Conservation (phyloP, 1,140 invertebrate species). For the Meteorus sp. region DNA sequence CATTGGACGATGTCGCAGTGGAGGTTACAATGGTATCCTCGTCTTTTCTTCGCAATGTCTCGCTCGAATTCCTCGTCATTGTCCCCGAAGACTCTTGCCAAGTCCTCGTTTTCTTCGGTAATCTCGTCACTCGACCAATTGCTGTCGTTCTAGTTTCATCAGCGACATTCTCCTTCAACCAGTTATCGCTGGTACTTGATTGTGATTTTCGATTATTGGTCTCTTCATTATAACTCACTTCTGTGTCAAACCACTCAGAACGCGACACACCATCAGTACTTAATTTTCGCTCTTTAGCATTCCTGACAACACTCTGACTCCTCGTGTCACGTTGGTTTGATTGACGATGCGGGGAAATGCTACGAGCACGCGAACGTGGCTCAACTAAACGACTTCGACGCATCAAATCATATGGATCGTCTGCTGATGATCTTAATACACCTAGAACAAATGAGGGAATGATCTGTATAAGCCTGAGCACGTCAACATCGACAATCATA, state of each 20-base stretch:
- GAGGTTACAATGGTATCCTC: slow-evolving; percentile 14
- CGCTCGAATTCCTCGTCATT: slow-evolving; percentile 14
- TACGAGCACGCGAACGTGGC: slow-evolving; percentile 64
- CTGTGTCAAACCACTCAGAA: slow-evolving; percentile 51
- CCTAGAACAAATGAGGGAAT: slow-evolving; percentile 33
- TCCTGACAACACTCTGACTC: slow-evolving; percentile 61
- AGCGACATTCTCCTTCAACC: slow-evolving; percentile 26
- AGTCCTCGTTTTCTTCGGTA: slow-evolving; percentile 14
- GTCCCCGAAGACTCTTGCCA: slow-evolving; percentile 33
- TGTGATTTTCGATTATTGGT: slow-evolving; percentile 26
- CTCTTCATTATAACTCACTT: slow-evolving; percentile 21
- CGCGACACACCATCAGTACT: slow-evolving; percentile 33
- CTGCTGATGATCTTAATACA: slow-evolving; percentile 45
- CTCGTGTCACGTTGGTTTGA: slow-evolving; percentile 57
- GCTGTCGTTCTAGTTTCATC: neutral
- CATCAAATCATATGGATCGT: slow-evolving; percentile 81
- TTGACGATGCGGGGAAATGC: slow-evolving; percentile 62
- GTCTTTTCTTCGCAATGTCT: slow-evolving; percentile 9
- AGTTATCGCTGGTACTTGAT: slow-evolving; percentile 30
- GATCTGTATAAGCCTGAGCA: neutral
- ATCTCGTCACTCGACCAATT: slow-evolving; percentile 8
- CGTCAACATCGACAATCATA: neutral
- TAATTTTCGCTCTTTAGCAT: slow-evolving; percentile 37
- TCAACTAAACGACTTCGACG: slow-evolving; percentile 70
- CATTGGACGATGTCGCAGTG: slow-evolving; percentile 3